Base-by-base conservation (phyloP, 2,797 vertebrate genomes). In the Neosilurus hyrtlii region DNA sequence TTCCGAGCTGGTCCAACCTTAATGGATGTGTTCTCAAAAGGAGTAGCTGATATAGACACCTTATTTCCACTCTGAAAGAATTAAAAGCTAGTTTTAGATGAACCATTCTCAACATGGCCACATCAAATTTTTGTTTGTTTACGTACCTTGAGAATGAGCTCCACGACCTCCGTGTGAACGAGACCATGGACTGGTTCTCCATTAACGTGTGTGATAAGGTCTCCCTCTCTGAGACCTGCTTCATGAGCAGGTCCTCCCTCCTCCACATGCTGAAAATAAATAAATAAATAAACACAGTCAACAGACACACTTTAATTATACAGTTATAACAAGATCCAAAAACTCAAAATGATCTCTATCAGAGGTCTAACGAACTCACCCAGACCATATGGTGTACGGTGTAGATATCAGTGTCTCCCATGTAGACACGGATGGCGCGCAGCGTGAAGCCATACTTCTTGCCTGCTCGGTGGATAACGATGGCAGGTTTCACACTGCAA, bases 381-480 rank as follows among this genome's bases (percentile, higher is more conserved):
- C 97, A 99, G 89, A 99, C 97, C 96, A 99, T 96, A 92, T 99
- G 98, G 85, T 99, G 97, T 22, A 99, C 96, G 0, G 96, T 96
- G 93, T 98, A 99, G 94, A 99, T 92, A 82, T 99, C 96, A 0
- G 94, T 95, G 92, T 99, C 97, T 6, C 98, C 97, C 96, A 99
- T 97, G 92, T 99, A 99, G 82, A 99, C 98, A 0, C 97, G 94
- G 91, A 99, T 99, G 89, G 98, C 98, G 4, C 97, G 91, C 81
- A 99, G 94, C 24, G 98, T 99, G 93, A 99, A 99, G 88, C 98
- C 98, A 0, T 98, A 99, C 92, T 99, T 99, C 93, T 99, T 99
- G 22, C 97, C 97, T 6, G 94, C 95, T 82, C 96, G 89, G 91
- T 97, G 96, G 90, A 99, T 99, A 87, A 96, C 80, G 85, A 97